phyloP scores from a whole-genome alignment of 2,797 vertebrate genomes.

The Periparus ater region DNA sequence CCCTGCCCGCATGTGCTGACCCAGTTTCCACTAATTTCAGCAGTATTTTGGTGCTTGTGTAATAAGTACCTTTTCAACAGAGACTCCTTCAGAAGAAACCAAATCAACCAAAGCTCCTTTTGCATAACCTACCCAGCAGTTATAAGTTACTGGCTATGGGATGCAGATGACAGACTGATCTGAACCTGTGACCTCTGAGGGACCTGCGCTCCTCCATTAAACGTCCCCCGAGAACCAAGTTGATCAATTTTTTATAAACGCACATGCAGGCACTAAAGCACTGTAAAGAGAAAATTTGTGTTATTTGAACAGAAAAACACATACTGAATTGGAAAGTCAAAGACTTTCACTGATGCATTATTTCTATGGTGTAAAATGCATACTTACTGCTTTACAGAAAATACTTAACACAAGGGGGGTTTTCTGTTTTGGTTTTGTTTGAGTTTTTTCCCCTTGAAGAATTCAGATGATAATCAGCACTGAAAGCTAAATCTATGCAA shows the following conservation, averaged over 20 bases:
- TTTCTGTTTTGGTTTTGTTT: background rate
- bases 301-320: background rate
- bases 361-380: background rate
- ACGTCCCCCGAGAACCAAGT: background rate
- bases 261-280: background rate
- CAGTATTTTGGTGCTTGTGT: background rate
- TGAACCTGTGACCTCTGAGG: background rate
- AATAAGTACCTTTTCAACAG: background rate
- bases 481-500: background rate
- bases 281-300: background rate
- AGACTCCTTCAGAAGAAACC: background rate
- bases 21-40: constrained; percentile 27
- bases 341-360: background rate
- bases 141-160: background rate
- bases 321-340: background rate
- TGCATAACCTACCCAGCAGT: background rate
- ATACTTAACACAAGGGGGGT: rapidly evolving
- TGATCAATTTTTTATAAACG: constrained; percentile 11
- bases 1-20: background rate
- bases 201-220: background rate
- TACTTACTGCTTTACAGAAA: background rate
- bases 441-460: background rate
- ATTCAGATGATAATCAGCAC: background rate
- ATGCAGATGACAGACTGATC: background rate
- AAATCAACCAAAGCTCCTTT: background rate